A percentile compares a stretch with the other conserved stretches of the same genome.
Conservation (phyloP, 2,113 vertebrate species). For the Mormyrus iriodes region DNA sequence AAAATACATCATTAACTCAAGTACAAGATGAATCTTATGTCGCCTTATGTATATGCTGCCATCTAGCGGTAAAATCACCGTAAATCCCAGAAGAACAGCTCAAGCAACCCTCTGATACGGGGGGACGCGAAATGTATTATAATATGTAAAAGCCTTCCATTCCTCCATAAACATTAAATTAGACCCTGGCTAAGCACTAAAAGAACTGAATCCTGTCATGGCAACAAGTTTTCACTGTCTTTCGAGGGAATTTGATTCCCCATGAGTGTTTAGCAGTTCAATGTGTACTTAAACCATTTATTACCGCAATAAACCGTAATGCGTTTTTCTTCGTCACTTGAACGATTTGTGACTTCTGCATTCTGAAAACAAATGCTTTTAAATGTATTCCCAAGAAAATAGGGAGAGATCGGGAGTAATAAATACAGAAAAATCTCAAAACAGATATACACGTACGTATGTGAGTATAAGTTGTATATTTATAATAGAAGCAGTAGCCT, state of each 20-base stretch:
- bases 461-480: neutral
- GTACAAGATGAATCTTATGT: neutral
- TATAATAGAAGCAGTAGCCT: neutral
- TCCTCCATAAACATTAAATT: neutral
- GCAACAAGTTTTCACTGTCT: neutral
- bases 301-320: neutral
- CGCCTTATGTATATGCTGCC: neutral
- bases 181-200: neutral
- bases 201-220: neutral
- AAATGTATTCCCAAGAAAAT: neutral
- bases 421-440: neutral
- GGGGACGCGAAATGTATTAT: neutral
- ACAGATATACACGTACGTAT: neutral
- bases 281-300: slow-evolving; percentile 3
- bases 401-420: neutral
- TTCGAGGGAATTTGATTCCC: neutral
- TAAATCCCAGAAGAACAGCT: neutral
- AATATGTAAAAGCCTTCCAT: neutral
- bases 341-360: neutral
- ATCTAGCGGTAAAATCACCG: neutral
- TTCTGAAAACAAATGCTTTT: neutral
- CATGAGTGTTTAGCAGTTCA: neutral
- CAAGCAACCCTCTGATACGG: neutral
- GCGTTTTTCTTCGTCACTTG: neutral
- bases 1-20: neutral